These are phyloP conservation scores for Bergia puertoricense DNA, from an alignment of 92 coral and sea anemone genomes.

Conservation along the genomic window DNA sequence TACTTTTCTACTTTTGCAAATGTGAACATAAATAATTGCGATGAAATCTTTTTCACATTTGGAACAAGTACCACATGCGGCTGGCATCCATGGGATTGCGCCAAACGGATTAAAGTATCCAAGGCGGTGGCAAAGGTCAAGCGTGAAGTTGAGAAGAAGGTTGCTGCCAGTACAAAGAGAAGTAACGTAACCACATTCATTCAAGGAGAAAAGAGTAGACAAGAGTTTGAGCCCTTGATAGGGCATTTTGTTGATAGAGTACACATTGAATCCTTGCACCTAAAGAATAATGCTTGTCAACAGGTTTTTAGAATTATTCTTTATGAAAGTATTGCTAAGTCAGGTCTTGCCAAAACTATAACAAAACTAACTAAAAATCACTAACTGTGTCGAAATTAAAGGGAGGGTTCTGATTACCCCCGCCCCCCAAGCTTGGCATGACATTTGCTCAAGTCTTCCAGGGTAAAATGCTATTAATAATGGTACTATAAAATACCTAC, in stretches of 20 bases:
- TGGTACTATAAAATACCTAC: background rate
- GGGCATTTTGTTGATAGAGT: background rate
- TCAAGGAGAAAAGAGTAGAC: background rate
- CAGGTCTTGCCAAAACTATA: background rate
- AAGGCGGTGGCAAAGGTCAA: slow-evolving; percentile 34
- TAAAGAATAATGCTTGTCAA: slow-evolving; percentile 40
- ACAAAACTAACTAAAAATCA: background rate
- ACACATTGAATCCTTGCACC: slow-evolving; percentile 18
- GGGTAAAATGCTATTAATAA: slow-evolving; percentile 11
- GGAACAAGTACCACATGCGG: slow-evolving; percentile 19
- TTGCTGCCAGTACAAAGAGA: slow-evolving; percentile 23
- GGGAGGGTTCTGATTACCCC: background rate
- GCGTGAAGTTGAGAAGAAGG: background rate
- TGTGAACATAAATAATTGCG: slow-evolving; percentile 22
- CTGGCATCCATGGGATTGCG: slow-evolving; percentile 52
- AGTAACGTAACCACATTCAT: slow-evolving; percentile 31
- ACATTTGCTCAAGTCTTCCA: slow-evolving; percentile 2
- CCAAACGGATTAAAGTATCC: slow-evolving; percentile 29
- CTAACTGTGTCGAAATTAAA: background rate
- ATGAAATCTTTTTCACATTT: slow-evolving; percentile 16
- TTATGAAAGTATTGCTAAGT: slow-evolving; percentile 38
- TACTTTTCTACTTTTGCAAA: slow-evolving; percentile 49
- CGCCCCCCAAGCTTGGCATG: slow-evolving; percentile 3
- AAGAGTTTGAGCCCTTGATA: slow-evolving; percentile 5
- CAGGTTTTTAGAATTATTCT: slow-evolving; percentile 34